A percentile compares a stretch with the other conserved stretches of the same genome.
These are phyloP conservation scores for Zaprionus ghesquierei DNA, from an alignment of 1,140 invertebrate species.

Conservation along the genomic window DNA sequence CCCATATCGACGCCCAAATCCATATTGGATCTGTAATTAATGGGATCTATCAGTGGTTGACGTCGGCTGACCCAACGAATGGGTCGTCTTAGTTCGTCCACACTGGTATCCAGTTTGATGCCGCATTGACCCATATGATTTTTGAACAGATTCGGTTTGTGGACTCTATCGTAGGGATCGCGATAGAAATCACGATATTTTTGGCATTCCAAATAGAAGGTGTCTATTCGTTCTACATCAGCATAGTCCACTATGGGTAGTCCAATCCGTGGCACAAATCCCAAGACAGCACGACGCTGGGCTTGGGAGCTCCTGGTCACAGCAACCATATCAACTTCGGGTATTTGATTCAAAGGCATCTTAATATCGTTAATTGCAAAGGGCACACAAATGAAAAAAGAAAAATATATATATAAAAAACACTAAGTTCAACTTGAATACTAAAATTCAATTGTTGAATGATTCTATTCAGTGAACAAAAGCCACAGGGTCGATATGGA, in stretches of 20 bases:
- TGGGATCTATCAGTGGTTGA: slow-evolving; percentile 40
- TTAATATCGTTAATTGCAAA: not conserved
- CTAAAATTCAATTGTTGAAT: not conserved
- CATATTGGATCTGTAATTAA: slow-evolving; percentile 32
- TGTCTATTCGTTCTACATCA: slow-evolving; percentile 59
- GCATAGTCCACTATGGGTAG: slow-evolving; percentile 61
- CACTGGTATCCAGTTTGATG: slow-evolving; percentile 41
- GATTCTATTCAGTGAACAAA: no score
- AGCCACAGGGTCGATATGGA: no score
- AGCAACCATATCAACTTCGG: slow-evolving; percentile 66
- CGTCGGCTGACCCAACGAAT: slow-evolving; percentile 27
- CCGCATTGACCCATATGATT: slow-evolving; percentile 51
- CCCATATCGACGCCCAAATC: slow-evolving; percentile 32
- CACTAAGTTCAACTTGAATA: not conserved
- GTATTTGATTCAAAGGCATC: slow-evolving; percentile 31
- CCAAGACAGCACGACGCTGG: slow-evolving; percentile 47
- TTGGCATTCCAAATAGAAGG: slow-evolving; percentile 69
- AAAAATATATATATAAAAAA: not conserved
- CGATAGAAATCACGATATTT: slow-evolving; percentile 71
- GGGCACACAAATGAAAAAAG: not conserved
- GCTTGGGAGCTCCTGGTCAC: slow-evolving; percentile 45
- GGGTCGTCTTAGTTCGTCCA: slow-evolving; percentile 42
- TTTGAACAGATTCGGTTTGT: slow-evolving; percentile 45
- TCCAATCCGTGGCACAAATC: slow-evolving; percentile 62
- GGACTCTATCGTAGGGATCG: slow-evolving; percentile 62